A percentile compares a stretch with the other conserved stretches of the same genome.
Evolutionary conservation across 2,888 invertebrate species (phyloP).

Genomic region (Endotricha flammealis): DNA sequence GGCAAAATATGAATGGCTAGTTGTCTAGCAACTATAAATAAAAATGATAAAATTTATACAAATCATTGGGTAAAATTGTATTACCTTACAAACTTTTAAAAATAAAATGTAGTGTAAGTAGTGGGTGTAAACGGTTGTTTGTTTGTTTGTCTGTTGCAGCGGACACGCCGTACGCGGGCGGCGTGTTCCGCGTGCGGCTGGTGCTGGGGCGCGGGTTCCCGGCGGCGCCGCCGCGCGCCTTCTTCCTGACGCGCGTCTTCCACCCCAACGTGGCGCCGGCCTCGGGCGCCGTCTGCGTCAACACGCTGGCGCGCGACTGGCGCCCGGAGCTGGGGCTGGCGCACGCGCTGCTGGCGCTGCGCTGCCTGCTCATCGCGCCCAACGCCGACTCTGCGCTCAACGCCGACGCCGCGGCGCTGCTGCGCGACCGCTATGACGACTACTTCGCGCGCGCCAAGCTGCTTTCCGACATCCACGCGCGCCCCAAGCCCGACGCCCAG

Average conservation of each 20-base stretch:
- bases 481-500: constrained; percentile 44
- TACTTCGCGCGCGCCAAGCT: constrained; percentile 82
- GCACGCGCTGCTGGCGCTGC: constrained; percentile 93
- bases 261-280: constrained; percentile 96
- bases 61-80: too few species aligned
- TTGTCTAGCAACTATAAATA: too few species aligned
- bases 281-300: constrained; percentile 95
- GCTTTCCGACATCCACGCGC: constrained; percentile 66
- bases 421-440: constrained; percentile 94
- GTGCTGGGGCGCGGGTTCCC: constrained; percentile 96
- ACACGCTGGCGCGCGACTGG: constrained; percentile 98
- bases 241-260: constrained; percentile 96
- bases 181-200: constrained; percentile 92
- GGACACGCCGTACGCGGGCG: constrained; percentile 94
- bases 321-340: constrained; percentile 96
- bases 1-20: too few species aligned
- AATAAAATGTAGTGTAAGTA: too few species aligned
- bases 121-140: too few species aligned
- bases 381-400: constrained; percentile 98
- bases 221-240: constrained; percentile 93
- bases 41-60: too few species aligned
- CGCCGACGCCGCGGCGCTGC: constrained; percentile 96
- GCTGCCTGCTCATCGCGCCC: constrained; percentile 97
- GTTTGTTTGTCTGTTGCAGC: too few species aligned
- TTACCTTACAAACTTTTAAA: too few species aligned